These are phyloP conservation scores for Amblyornis subalaris DNA, from an alignment of 2,113 vertebrate species.

Conservation along the genomic window DNA sequence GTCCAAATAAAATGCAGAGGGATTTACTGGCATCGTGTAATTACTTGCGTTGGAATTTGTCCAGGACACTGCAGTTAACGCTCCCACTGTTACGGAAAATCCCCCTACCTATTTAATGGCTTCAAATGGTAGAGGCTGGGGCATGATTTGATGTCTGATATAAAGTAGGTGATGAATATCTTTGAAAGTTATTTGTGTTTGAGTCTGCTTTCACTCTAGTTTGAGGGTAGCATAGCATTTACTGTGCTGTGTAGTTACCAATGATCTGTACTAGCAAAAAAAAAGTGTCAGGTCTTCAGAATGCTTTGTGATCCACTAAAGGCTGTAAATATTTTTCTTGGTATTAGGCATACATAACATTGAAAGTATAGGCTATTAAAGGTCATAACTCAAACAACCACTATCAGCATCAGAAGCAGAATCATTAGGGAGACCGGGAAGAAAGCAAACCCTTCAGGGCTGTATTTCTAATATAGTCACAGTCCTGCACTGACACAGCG, in stretches of 20 bases:
- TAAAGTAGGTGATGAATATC: not conserved
- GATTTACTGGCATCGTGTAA: slow-evolving; percentile 29
- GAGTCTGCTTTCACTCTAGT: not conserved
- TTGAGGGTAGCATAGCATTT: not conserved
- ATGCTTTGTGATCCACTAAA: not conserved
- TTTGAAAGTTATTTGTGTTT: not conserved
- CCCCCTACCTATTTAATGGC: not conserved
- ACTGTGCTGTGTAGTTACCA: not conserved
- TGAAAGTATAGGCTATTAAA: not conserved
- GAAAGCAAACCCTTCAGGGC: not conserved
- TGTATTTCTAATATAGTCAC: not conserved
- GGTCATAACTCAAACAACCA: not conserved
- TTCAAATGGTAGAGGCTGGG: not conserved
- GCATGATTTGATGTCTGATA: not conserved
- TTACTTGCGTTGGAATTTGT: slow-evolving; percentile 27
- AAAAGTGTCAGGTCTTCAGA: not conserved
- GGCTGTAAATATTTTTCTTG: not conserved
- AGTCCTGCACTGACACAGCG: too few relatives aligned
- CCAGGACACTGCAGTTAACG: not conserved
- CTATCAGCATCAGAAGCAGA: not conserved
- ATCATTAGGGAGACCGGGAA: not conserved
- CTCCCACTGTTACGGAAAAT: not conserved
- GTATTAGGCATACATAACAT: not conserved
- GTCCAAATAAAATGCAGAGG: not conserved
- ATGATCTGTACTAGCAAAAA: not conserved